phyloP scores from a whole-genome alignment of 2,797 vertebrate genomes.

The Sphenodon punctatus region DNA sequence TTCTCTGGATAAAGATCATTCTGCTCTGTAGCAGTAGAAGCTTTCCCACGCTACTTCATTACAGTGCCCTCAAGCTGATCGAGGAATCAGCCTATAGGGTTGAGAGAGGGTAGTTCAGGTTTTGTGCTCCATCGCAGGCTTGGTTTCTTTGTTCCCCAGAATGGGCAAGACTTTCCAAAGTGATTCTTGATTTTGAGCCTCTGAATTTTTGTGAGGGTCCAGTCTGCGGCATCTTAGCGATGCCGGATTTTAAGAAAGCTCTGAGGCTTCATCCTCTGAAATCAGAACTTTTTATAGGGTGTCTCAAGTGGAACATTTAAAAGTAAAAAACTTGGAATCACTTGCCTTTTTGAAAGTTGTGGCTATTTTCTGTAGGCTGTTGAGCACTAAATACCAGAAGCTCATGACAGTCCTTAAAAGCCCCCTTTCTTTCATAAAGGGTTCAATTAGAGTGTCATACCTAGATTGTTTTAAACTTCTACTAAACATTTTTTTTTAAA shows the following conservation, averaged over 20 bases:
- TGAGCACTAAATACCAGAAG: not conserved
- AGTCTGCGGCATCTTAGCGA: not conserved
- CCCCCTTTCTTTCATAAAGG: too few relatives aligned
- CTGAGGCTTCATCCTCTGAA: not conserved
- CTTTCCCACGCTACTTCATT: not conserved
- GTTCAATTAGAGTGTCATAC: too few relatives aligned
- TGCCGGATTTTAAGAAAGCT: not conserved
- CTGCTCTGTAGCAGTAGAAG: not conserved
- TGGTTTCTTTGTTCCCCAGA: too few relatives aligned
- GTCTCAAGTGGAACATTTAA: not conserved
- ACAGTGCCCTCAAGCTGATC: not conserved
- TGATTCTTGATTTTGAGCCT: not conserved
- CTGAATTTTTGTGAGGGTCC: conserved; percentile 12
- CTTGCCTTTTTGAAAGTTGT: not conserved
- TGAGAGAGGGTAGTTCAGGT: not conserved
- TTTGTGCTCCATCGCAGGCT: not conserved
- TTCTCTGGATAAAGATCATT: not conserved
- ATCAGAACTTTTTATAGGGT: too few relatives aligned
- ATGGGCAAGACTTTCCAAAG: conserved; percentile 3
- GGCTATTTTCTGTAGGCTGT: conserved; percentile 7
- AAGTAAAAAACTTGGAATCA: not conserved
- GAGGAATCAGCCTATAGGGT: not conserved
- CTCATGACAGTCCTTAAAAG: not conserved
- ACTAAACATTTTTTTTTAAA: not conserved
- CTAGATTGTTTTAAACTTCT: too few relatives aligned